Percentiles rank a stretch among this genome's conserved stretches.
phyloP scores from a whole-genome alignment of 1,140 invertebrate genomes.

The Dreissena polymorpha region DNA sequence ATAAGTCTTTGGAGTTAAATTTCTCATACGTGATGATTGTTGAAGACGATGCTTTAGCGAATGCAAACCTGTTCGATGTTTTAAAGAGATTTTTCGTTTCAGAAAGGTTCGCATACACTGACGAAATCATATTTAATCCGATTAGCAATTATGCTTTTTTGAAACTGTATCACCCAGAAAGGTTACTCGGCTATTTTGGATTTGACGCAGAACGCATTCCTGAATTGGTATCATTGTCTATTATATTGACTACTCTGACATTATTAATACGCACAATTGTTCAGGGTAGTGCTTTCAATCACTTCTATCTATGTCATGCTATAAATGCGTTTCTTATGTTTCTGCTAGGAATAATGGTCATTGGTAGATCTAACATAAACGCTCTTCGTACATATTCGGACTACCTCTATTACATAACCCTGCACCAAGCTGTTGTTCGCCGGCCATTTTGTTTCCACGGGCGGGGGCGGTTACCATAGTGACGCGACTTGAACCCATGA shows the following conservation, averaged over 20 bases:
- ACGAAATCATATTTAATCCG: not conserved
- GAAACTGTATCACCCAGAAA: slow-evolving; percentile 29
- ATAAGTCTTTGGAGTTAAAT: slow-evolving; percentile 30
- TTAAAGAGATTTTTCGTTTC: not conserved
- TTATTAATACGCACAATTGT: not conserved
- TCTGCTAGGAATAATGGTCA: not conserved
- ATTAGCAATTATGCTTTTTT: not conserved
- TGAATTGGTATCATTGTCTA: slow-evolving; percentile 10
- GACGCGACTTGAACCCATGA: not conserved
- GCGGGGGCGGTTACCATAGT: not conserved
- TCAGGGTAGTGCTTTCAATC: not conserved
- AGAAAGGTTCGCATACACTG: not conserved
- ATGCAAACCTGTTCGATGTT: slow-evolving; percentile 15
- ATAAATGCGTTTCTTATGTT: slow-evolving; percentile 5
- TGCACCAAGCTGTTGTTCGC: slow-evolving; percentile 17
- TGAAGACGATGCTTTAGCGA: slow-evolving; percentile 37
- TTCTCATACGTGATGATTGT: slow-evolving; percentile 18
- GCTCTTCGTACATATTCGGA: not conserved
- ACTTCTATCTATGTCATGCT: not conserved
- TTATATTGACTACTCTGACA: not conserved
- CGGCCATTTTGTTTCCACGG: slow-evolving; percentile 30
- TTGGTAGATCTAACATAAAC: slow-evolving; percentile 24
- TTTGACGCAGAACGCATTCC: slow-evolving; percentile 14
- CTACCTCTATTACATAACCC: slow-evolving; percentile 25
- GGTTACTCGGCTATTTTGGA: slow-evolving; percentile 26